Evolutionary conservation across 1,140 invertebrate species (phyloP), one percentile per base, ranked within the genome.

Genomic region (Zaprionus kolodkinae): DNA sequence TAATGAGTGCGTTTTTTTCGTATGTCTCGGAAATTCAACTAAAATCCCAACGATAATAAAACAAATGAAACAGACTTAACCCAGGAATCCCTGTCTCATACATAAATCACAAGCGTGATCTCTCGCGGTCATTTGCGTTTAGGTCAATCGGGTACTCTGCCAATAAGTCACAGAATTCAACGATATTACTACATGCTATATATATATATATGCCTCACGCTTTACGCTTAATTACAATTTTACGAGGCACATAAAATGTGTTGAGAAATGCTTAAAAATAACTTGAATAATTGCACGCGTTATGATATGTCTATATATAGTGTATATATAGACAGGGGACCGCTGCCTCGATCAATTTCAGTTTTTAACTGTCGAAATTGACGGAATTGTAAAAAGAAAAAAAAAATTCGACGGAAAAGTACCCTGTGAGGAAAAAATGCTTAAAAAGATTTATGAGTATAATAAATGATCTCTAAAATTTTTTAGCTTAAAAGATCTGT

Each of bases 241-340:
- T 50, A 50, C 11, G 45, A 21, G 17, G 21, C 45, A 21, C 45
- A 50, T 50, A 12, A 50, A 50, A 50, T 50, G 45, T 50, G 45
- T 76, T 54, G 17, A 71, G 55, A 75, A 71, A 63, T 33, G 50
- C 33, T 69, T 66, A 35, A 61, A 79, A 75, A 83, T 76, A 79
- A 84, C 62, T 70, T 50, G 45, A 79, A 83, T 79, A 83, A 76
- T 79, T 79, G 81, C 80, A 82, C 80, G 74, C 65, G 21, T 45
- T 33, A 10, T 57, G 52, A 72, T 54, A 67, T 52, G 33, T 17
- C 17, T n/a, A 30, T 5, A 30, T 45, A 15, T 2, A 3, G 0
- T 15, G 15, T 45, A 17, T 45, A 9, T 15, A 52, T 59, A 67
- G 35, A 33, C 50, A 81, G 35, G 36, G 33, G 6, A 10, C 33